Percentiles rank a stretch among this genome's conserved stretches.
phyloP scores from a whole-genome alignment of 37 sponge, comb jelly and placozoan genomes.

The Ianthella basta region DNA sequence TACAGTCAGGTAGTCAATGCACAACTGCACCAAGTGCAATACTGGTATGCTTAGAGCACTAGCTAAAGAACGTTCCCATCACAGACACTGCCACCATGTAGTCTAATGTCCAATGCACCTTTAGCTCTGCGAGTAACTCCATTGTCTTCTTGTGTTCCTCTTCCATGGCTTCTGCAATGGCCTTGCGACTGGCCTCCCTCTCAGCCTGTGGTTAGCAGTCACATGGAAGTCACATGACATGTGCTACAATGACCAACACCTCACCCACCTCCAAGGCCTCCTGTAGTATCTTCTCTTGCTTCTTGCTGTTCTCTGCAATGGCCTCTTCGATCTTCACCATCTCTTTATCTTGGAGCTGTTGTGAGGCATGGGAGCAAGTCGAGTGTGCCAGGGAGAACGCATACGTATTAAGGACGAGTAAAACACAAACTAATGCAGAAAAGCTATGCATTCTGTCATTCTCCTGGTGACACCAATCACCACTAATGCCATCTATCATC shows the following conservation, averaged over 20 bases:
- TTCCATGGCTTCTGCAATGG: constrained; percentile 48
- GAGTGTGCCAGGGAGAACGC: too few species aligned
- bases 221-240: background rate
- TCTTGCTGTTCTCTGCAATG: constrained; percentile 32
- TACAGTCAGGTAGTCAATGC: background rate
- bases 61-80: too few species aligned
- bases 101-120: too few species aligned
- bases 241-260: background rate
- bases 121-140: constrained; percentile 20
- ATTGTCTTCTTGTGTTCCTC: constrained; percentile 26
- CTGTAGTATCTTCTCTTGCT: constrained; percentile 33
- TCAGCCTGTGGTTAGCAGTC: background rate
- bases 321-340: constrained; percentile 25
- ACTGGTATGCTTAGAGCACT: too few species aligned
- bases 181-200: constrained; percentile 19
- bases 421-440: too few species aligned
- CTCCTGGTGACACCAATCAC: too few species aligned
- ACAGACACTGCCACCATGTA: too few species aligned
- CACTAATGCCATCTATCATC: too few species aligned
- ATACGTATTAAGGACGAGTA: too few species aligned
- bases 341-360: constrained; percentile 4
- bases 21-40: background rate
- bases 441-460: too few species aligned
- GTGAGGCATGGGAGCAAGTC: too few species aligned
- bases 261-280: constrained; percentile 61